Base-by-base conservation (phyloP, 2,113 vertebrate genomes). In the Semicossyphus pulcher region DNA sequence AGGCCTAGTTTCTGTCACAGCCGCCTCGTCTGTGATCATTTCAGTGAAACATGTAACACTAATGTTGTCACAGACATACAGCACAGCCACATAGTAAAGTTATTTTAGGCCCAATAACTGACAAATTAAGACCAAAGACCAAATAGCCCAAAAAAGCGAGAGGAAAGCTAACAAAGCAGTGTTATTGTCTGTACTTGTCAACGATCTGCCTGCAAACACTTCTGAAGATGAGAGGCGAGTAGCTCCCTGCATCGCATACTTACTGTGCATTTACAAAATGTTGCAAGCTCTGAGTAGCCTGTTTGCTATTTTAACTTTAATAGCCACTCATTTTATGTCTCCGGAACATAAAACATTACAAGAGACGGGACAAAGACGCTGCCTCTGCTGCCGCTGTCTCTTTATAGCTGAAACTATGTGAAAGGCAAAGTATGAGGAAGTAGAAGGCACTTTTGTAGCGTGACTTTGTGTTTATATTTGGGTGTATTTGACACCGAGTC, bases 91-190 rank as follows among this genome's bases (percentile, higher is more conserved):
- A 78, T 59, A 67, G 81, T 31, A 48, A 64, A 82, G 85, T 82
- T 89, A 91, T 91, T 91, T 90, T 84, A 28, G 71, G 81, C 70
- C 10, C 75, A 39, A 39, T 83, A 86, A 83, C 81, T 86, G 81
- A 80, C 83, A 89, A 88, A 90, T 86, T 87, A 88, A 87, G 83
- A 87, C 66, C 84, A 88, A 88, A 87, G 78, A 88, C 76, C 71
- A 86, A 79, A 78, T 42, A 73, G 76, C 39, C 34, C 41, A 51
- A 78, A 77, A 70, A 44, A 56, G n/a, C n/a, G 64, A 69, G 26
- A 47, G 26, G 59, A 48, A 11, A 41, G 16, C 49, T 60, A 61
- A 88, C 72, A 85, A 89, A 86, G 83, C 36, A 36, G 28, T 62
- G 29, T 68, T 65, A 73, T 63, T 75, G 49, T 84, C 78, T 78